Conservation (phyloP, 92 coral and sea anemone species). For the Phenganax marumi region DNA sequence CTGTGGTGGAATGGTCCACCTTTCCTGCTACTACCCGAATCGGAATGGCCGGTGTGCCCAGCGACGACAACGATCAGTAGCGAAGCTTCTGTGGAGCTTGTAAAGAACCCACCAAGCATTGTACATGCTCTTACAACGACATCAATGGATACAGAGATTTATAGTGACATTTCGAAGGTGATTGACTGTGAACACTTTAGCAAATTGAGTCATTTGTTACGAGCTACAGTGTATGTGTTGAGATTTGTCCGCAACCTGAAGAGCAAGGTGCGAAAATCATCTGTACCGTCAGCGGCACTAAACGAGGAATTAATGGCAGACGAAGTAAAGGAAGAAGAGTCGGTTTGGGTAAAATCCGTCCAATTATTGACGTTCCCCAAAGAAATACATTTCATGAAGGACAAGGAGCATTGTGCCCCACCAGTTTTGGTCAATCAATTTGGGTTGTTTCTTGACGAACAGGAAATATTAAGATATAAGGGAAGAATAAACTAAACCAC, state of each 20-base stretch:
- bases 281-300: background rate
- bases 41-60: background rate
- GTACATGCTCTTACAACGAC: background rate
- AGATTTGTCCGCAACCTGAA: background rate
- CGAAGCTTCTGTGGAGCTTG: constrained; percentile 1
- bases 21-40: background rate
- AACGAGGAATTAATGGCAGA: background rate
- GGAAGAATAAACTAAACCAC: constrained; percentile 55
- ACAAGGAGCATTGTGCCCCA: background rate
- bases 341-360: background rate
- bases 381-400: background rate
- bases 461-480: background rate
- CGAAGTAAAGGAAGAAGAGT: background rate
- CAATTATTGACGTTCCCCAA: background rate
- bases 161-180: background rate
- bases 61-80: background rate
- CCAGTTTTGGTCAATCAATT: background rate
- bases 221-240: constrained; percentile 16
- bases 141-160: background rate
- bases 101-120: background rate
- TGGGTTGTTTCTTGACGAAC: background rate
- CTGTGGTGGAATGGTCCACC: constrained; percentile 18
- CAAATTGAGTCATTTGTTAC: background rate
- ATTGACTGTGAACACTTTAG: background rate
- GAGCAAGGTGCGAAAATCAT: background rate